Percentiles rank a stretch among this genome's conserved stretches.
Evolutionary conservation across 2,888 invertebrate species (phyloP).

Genomic region (Dascillus cervinus): DNA sequence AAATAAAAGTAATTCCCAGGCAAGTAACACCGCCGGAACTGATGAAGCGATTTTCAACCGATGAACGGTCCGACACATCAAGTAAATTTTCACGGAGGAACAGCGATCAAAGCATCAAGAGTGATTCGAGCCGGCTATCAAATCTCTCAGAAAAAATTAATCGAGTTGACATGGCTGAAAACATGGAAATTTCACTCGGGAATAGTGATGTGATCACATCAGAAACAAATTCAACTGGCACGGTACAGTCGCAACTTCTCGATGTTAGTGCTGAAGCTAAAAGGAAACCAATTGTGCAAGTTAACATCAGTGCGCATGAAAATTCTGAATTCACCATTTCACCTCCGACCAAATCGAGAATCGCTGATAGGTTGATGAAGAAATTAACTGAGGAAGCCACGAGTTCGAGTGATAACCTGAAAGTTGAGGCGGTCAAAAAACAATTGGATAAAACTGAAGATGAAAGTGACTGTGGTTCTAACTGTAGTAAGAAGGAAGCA

Average conservation of each 20-base stretch:
- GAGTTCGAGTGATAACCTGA: constrained; percentile 3
- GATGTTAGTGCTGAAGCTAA: constrained; percentile 8
- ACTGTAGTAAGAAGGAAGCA: not conserved
- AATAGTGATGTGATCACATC: too few species aligned
- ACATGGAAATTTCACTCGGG: constrained; percentile 30
- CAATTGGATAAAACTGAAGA: not conserved
- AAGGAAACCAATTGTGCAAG: constrained; percentile 26
- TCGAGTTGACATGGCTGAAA: constrained; percentile 29
- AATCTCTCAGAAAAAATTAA: constrained; percentile 31
- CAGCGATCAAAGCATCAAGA: constrained; percentile 28
- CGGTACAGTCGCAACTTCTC: constrained; percentile 18
- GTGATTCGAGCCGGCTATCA: constrained; percentile 26
- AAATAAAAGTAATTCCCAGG: constrained; percentile 17
- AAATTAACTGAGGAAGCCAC: constrained; percentile 25
- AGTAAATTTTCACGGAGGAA: constrained; percentile 23
- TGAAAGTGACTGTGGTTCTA: not conserved
- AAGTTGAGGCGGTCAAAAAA: constrained; percentile 2
- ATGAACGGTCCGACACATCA: constrained; percentile 13
- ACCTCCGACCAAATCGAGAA: constrained; percentile 31
- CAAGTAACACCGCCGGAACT: constrained; percentile 4
- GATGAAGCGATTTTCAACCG: constrained; percentile 11
- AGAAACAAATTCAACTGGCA: constrained; percentile 12
- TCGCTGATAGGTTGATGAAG: constrained; percentile 35
- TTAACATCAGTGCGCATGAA: constrained; percentile 23
- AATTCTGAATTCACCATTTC: constrained; percentile 26